Conservation (phyloP, 2,888 invertebrate genomes). For the Tupiocoris notatus region DNA sequence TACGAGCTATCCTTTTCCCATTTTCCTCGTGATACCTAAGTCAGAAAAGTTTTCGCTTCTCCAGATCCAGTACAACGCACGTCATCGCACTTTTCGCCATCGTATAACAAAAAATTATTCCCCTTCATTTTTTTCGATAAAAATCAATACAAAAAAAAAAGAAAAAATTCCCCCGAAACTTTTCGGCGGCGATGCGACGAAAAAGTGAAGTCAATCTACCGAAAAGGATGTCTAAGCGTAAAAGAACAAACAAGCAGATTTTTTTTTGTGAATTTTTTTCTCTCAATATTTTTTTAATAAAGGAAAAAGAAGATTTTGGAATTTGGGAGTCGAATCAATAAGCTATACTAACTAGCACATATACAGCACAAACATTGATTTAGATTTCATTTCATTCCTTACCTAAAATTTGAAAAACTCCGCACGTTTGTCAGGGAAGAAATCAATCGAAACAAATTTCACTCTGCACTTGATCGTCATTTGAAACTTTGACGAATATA, state of each 20-base stretch:
- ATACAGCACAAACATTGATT: slow-evolving; percentile 39
- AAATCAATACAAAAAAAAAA: background rate
- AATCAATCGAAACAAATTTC: background rate
- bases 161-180: background rate
- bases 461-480: slow-evolving; percentile 7
- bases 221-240: background rate
- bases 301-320: slow-evolving; percentile 16
- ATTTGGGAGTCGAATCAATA: slow-evolving; percentile 4
- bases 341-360: slow-evolving; percentile 40
- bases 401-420: slow-evolving; percentile 15
- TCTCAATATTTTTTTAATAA: background rate
- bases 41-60: slow-evolving; percentile 14
- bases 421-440: background rate
- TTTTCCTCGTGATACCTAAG: slow-evolving; percentile 9
- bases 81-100: background rate
- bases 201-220: background rate
- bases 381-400: slow-evolving; percentile 13
- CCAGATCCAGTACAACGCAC: background rate
- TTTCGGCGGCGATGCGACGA: background rate
- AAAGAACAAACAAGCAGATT: background rate
- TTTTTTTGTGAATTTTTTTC: slow-evolving; percentile 15
- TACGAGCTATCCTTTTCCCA: slow-evolving; percentile 33
- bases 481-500: background rate
- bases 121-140: background rate
- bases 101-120: background rate